Conservation (phyloP, 2,888 invertebrate species). For the Carpatolechia fugitivella region DNA sequence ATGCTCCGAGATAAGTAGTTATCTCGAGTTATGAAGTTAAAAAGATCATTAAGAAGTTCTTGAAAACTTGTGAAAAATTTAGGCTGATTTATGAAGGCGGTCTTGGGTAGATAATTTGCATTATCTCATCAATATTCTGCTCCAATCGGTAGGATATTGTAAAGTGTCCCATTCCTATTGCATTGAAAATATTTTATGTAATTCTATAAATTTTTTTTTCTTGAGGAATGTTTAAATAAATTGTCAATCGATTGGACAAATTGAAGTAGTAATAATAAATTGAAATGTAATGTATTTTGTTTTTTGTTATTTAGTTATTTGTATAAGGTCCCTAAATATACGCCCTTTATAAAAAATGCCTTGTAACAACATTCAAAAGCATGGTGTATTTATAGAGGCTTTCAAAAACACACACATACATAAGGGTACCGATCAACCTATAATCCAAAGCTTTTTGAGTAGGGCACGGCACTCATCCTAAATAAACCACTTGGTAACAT, state of each 20-base stretch:
- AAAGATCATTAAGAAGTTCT: not conserved
- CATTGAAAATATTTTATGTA: too few species aligned
- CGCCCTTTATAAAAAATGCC: too few species aligned
- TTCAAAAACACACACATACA: not conserved
- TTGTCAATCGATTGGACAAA: too few species aligned
- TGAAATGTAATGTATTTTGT: too few species aligned
- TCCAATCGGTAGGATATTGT: not conserved
- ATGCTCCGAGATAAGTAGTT: not conserved
- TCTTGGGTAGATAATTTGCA: conserved; percentile 18
- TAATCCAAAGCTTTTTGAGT: not conserved
- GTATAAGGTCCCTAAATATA: too few species aligned
- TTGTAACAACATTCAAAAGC: too few species aligned
- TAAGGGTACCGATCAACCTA: not conserved
- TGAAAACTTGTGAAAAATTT: not conserved
- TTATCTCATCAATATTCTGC: conserved; percentile 24
- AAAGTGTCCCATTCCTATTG: too few species aligned
- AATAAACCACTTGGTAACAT: not conserved
- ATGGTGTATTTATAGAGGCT: too few species aligned
- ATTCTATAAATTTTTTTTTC: too few species aligned
- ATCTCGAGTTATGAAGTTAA: not conserved
- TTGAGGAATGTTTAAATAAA: too few species aligned
- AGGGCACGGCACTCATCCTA: not conserved
- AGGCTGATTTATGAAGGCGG: conserved; percentile 1
- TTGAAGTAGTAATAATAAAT: too few species aligned
- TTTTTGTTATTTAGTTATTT: too few species aligned